Conservation (phyloP, 2,113 vertebrate species). For the Grallaria varia region DNA sequence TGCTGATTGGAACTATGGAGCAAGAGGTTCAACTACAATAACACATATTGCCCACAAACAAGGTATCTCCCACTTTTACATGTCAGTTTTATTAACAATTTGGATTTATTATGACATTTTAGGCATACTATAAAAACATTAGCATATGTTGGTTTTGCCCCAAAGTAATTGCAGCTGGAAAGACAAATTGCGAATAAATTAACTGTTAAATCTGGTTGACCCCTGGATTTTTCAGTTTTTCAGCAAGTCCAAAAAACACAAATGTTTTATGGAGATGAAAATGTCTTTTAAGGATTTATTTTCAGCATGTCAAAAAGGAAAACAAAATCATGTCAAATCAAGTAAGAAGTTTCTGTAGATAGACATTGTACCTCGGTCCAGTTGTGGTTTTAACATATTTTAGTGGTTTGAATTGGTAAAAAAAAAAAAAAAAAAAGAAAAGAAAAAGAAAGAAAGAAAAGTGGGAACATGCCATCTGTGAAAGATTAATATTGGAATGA, state of each 20-base stretch:
- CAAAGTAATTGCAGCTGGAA: constrained; percentile 5
- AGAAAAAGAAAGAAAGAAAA: neutral
- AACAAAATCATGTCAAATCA: neutral
- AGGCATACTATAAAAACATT: neutral
- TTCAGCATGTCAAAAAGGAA: neutral
- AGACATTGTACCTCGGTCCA: neutral
- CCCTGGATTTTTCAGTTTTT: neutral
- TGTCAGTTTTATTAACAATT: constrained; percentile 10
- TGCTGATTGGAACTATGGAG: neutral
- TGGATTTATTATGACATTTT: neutral
- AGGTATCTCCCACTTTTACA: neutral
- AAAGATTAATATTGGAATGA: neutral
- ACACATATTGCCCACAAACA: neutral
- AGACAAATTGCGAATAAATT: constrained; percentile 8
- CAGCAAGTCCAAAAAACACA: constrained; percentile 4
- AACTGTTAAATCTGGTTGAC: neutral
- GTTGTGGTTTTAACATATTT: neutral
- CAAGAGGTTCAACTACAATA: neutral
- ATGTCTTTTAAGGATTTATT: neutral
- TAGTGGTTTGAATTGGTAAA: neutral
- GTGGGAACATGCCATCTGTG: neutral
- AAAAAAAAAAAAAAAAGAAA: neutral
- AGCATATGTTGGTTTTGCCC: neutral
- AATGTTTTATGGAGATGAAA: neutral
- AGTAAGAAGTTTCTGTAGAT: neutral